Percentiles rank a stretch among this genome's conserved stretches.
phyloP scores from a whole-genome alignment of 2,797 vertebrate genomes.

The Macropodus opercularis region DNA sequence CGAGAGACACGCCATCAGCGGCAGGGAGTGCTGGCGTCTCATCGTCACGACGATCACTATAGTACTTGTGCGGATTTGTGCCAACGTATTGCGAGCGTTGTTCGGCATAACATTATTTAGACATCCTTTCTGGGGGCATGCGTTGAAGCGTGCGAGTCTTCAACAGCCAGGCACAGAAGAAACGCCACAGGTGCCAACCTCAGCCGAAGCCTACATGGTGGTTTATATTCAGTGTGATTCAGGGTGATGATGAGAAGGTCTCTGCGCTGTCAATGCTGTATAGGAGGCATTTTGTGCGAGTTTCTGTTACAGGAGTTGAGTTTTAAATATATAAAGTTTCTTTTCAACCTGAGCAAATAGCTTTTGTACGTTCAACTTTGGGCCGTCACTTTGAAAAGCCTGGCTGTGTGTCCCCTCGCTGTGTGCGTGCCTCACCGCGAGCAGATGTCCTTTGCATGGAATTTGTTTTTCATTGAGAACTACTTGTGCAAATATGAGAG shows the following conservation, averaged over 20 bases:
- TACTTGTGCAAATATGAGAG: constrained; percentile 78
- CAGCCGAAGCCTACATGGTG: too few relatives aligned
- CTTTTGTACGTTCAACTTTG: constrained; percentile 7
- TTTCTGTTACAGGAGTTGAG: too few relatives aligned
- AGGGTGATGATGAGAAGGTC: too few relatives aligned
- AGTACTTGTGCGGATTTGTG: constrained; percentile 13
- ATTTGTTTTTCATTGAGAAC: constrained; percentile 78
- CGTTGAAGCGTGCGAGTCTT: constrained; percentile 5
- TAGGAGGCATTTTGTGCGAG: too few relatives aligned
- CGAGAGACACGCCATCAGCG: constrained; percentile 32
- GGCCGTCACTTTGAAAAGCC: constrained; percentile 29
- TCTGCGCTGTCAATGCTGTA: too few relatives aligned
- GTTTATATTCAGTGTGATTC: too few relatives aligned
- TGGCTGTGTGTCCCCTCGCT: constrained; percentile 51
- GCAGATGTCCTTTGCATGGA: constrained; percentile 71
- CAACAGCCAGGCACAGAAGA: neutral
- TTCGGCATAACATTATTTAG: constrained; percentile 57
- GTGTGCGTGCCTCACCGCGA: constrained; percentile 36
- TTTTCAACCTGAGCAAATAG: neutral
- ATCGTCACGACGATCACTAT: constrained; percentile 43
- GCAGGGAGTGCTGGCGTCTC: constrained; percentile 50
- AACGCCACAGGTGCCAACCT: constrained; percentile 62
- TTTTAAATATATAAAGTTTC: constrained; percentile 1
- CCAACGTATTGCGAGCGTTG: constrained; percentile 19
- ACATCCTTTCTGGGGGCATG: constrained; percentile 26